These are phyloP conservation scores for Diploptera punctata DNA, from an alignment of 2,888 invertebrate species.

Conservation along the genomic window DNA sequence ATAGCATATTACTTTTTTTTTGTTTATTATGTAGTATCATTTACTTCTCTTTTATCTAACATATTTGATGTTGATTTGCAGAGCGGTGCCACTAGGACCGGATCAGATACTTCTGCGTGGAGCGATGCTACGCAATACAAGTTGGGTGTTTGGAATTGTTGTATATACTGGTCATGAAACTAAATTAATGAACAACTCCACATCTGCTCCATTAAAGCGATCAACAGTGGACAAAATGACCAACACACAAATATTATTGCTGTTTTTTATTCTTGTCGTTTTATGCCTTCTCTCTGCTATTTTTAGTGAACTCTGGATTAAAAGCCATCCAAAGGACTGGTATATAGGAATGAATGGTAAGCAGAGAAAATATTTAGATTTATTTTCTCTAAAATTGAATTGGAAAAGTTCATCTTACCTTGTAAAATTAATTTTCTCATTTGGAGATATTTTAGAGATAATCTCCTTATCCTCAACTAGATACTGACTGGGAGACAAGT, in stretches of 20 bases:
- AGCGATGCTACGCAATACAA: conserved; percentile 94
- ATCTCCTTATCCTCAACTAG: too few relatives aligned
- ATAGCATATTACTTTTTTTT: too few relatives aligned
- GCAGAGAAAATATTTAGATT: too few relatives aligned
- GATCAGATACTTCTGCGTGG: conserved; percentile 96
- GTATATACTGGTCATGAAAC: conserved; percentile 99
- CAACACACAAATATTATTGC: conserved; percentile 92
- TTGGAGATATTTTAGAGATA: too few relatives aligned
- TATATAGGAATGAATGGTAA: conserved; percentile 84
- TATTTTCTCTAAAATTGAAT: too few relatives aligned
- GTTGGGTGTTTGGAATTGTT: conserved; percentile 93
- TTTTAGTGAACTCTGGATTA: conserved; percentile 89
- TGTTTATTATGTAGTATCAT: too few relatives aligned
- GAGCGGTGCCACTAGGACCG: conserved; percentile 80
- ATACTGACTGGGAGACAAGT: too few relatives aligned
- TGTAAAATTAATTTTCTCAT: too few relatives aligned
- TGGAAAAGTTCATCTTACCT: too few relatives aligned
- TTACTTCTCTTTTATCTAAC: too few relatives aligned
- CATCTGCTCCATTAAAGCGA: conserved; percentile 84
- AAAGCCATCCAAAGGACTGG: conserved; percentile 72
- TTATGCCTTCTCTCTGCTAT: conserved; percentile 90
- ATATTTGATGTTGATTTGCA: too few relatives aligned
- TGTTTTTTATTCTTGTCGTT: conserved; percentile 89
- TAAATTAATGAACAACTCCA: conserved; percentile 97
- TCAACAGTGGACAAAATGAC: conserved; percentile 93